Base-by-base conservation (phyloP, 2,113 vertebrate species). In the Lophius piscatorius region DNA sequence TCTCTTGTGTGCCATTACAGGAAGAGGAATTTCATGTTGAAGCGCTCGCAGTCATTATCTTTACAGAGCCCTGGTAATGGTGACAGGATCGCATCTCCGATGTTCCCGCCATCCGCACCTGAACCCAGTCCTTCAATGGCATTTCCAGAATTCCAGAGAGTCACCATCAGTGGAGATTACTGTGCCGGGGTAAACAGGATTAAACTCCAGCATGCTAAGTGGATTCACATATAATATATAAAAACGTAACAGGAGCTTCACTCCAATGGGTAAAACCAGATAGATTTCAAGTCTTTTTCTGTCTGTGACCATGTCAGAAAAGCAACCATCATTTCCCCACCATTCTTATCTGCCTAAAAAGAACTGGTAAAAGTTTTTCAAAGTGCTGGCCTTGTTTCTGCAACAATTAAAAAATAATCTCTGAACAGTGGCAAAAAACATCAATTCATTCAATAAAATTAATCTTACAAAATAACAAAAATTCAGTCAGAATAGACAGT, bases 141-240 rank as follows among this genome's bases (percentile, higher is more conserved):
- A 12, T 44, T 83, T 20, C 94, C 92, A 2, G 97, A 99, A 45
- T 99, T 94, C 84, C 97, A 98, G 92, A 92, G 97, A 82, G 94
- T 99, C 54, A 95, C 94, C 65, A 95, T 98, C 89, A 94, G 92
- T 38, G 96, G 97, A 44, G 97, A 99, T 80, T 98, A 98, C 92
- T 98, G 96, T 83, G 95, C 97, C 0, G 97, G 97, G 94, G 97
- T 98, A 94, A 91, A 91, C 41, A 54, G 2, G 0, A 31, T 20
- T 10, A 46, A 60, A 5, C 5, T 38, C 4, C 7, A 26, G 4
- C 9, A 9, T 2, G 1, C 4, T 42, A 9, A 46, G 8, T 1
- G 5, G 5, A 31, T 31, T 2, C 4, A 17, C 44, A n/a, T 11
- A 26, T 0, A 29, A 2, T 31, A 24, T 9, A 47, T 26, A 0